These are phyloP conservation scores for Lonchura striata DNA, from an alignment of 2,113 vertebrate species.

Conservation along the genomic window DNA sequence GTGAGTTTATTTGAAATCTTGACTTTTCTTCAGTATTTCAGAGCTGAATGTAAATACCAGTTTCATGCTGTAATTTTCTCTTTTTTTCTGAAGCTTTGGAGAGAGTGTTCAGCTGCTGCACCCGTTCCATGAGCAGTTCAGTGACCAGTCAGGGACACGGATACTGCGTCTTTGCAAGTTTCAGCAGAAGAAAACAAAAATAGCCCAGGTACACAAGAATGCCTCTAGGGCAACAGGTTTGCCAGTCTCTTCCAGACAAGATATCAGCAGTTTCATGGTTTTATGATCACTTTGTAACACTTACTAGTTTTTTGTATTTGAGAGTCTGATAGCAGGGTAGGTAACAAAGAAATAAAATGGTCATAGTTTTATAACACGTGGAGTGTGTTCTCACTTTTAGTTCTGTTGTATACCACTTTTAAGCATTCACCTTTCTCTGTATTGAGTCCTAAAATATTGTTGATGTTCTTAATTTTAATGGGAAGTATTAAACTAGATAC, in stretches of 20 bases:
- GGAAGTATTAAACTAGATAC: not conserved
- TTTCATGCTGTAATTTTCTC: not conserved
- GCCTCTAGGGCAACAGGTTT: not conserved
- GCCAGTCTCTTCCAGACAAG: not conserved
- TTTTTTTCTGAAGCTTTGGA: slow-evolving; percentile 83
- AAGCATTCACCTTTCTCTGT: not conserved
- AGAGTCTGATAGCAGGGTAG: not conserved
- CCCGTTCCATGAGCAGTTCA: slow-evolving; percentile 94
- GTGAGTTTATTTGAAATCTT: slow-evolving; percentile 69
- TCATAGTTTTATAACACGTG: not conserved
- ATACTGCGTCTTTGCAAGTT: slow-evolving; percentile 93
- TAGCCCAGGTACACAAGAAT: slow-evolving; percentile 84
- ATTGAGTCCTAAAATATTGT: not conserved
- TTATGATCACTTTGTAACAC: not conserved
- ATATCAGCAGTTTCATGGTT: not conserved
- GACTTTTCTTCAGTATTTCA: not conserved
- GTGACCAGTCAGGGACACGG: slow-evolving; percentile 86
- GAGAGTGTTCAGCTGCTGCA: slow-evolving; percentile 92
- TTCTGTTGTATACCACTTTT: not conserved
- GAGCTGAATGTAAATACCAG: not conserved
- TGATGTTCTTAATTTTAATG: not conserved
- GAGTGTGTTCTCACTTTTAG: not conserved
- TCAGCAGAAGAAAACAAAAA: slow-evolving; percentile 97
- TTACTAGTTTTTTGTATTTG: not conserved
- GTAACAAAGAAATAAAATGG: not conserved